Base-by-base conservation (phyloP, 2,888 invertebrate species). In the Leptothorax acervorum region DNA sequence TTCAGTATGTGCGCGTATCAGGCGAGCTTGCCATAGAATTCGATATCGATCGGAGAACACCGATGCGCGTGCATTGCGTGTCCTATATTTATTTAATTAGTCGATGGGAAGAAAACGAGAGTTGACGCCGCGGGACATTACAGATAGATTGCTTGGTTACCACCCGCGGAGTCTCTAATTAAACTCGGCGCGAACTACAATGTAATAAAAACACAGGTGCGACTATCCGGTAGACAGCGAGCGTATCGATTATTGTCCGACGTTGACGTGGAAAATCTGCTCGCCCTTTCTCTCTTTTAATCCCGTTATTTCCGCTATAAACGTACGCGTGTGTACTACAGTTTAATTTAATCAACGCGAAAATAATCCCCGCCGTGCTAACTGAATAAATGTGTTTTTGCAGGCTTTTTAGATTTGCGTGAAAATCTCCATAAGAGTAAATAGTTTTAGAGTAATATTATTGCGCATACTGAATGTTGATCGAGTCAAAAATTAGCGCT, bases 121-220 rank as follows among this genome's bases (percentile, higher is more conserved):
- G 76, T 51, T 71, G 70, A 78, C 70, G 81, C 74, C 87, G 88
- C 88, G 88, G 89, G 90, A 90, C 90, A 90, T 90, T 88, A 89
- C 89, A 87, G 90, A 93, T 93, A 92, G 92, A 93, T 93, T 91
- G 91, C 92, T 90, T 82, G 83, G 85, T 85, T 87, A 82, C 90
- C 91, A 90, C 92, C 92, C 90, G 88, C 85, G 89, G 92, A 91
- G 89, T 90, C 86, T 88, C 92, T 92, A 93, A 93, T 93, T 92
- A 92, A 93, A 93, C 92, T 92, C 90, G 68, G 82, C 86, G 88
- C 87, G 84, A 89, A 89, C 89, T 88, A 82, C 60, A 81, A 81
- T 81, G 79, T 81, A 81, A 81, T 81, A 81, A 81, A 81, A 81
- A 81, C 79, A 71, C 79, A 81, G 79, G 60, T 81, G 78, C 83